Conservation (phyloP, 2,113 vertebrate genomes). For the Sinocyclocheilus grahami region DNA sequence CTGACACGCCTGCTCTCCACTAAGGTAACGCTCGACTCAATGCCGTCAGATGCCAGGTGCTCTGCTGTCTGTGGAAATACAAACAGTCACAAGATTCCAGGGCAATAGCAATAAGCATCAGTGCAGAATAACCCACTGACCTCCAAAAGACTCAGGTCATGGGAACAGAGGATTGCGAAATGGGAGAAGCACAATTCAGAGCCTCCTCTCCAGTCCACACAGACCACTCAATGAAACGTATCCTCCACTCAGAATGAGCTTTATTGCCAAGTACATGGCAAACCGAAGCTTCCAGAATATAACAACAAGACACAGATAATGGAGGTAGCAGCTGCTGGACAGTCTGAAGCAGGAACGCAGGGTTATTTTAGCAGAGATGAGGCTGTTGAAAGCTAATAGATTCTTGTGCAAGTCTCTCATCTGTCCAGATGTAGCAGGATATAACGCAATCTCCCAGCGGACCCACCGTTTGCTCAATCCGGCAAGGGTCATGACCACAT, state of each 20-base stretch:
- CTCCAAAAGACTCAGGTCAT: not conserved
- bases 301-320: no score
- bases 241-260: not conserved
- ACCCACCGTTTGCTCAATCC: not conserved
- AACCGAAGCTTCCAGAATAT: no score
- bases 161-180: not conserved
- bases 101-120: not conserved
- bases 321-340: no score
- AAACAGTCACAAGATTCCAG: not conserved
- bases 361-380: no score
- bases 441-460: not conserved
- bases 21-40: constrained; percentile 78
- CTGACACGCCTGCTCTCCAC: constrained; percentile 95
- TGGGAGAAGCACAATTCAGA: not conserved
- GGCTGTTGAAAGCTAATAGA: not conserved
- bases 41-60: not conserved
- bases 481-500: no score
- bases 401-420: not conserved
- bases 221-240: not conserved
- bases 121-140: not conserved
- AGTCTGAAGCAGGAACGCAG: no score
- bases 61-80: not conserved
- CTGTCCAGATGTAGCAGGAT: not conserved
- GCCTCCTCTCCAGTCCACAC: not conserved
- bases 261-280: not conserved